Evolutionary conservation across 2,113 vertebrate genomes (phyloP).

Genomic region (Falcunculus frontatus): DNA sequence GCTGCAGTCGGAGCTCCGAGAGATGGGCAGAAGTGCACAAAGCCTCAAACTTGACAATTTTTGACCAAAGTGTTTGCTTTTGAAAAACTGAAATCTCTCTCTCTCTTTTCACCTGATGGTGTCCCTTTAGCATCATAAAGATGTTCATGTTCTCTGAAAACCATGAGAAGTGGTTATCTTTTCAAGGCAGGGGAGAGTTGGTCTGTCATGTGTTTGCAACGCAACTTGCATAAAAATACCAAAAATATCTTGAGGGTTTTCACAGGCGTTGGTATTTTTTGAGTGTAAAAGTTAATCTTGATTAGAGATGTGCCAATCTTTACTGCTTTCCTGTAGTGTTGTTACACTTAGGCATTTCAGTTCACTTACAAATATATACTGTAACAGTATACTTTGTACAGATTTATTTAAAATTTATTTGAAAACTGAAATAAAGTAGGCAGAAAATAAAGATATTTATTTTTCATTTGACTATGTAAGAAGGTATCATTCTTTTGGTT

Average conservation of each 20-base stretch:
- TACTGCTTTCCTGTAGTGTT: conserved; percentile 80
- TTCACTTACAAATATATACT: conserved; percentile 78
- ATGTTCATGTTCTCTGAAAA: conserved; percentile 63
- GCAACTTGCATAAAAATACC: conserved; percentile 68
- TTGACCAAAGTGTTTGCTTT: background rate
- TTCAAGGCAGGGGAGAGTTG: conserved; percentile 55
- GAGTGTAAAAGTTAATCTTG: conserved; percentile 80
- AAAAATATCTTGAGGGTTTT: conserved; percentile 65
- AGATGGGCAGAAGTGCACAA: background rate
- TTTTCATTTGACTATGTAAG: conserved; percentile 81
- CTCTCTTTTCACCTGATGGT: conserved; percentile 45
- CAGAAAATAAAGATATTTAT: conserved; percentile 83
- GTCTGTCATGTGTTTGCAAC: conserved; percentile 66
- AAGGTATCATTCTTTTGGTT: conserved; percentile 78
- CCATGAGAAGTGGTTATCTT: conserved; percentile 36
- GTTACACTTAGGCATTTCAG: conserved; percentile 78
- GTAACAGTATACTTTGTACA: conserved; percentile 84
- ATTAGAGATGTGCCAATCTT: conserved; percentile 81
- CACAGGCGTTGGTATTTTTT: conserved; percentile 59
- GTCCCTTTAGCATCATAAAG: conserved; percentile 62
- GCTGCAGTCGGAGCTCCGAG: background rate
- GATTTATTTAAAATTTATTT: conserved; percentile 81
- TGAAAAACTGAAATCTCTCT: background rate
- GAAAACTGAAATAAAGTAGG: conserved; percentile 81
- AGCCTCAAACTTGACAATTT: background rate